These are phyloP conservation scores for Acrobasis repandana DNA, from an alignment of 2,888 invertebrate genomes.

Conservation along the genomic window DNA sequence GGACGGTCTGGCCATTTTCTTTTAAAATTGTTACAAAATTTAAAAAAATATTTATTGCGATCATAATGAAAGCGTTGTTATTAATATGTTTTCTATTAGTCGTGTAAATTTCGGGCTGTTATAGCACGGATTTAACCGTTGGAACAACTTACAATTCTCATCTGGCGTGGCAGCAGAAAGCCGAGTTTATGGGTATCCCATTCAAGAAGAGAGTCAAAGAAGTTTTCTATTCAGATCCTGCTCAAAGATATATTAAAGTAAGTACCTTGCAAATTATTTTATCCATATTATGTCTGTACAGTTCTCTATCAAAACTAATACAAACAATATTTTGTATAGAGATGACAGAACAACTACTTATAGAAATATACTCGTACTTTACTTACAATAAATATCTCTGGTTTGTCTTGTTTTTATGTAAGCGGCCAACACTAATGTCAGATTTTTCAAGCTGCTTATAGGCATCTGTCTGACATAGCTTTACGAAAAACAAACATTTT, in stretches of 20 bases:
- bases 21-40: neutral
- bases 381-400: too few relatives aligned
- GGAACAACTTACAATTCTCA: slow-evolving; percentile 56
- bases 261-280: slow-evolving; percentile 26
- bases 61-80: slow-evolving; percentile 49
- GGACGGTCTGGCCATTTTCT: too few relatives aligned
- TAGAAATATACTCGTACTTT: too few relatives aligned
- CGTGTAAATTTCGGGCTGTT: slow-evolving; percentile 45
- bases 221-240: slow-evolving; percentile 58
- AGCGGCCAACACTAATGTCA: too few relatives aligned
- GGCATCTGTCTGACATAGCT: too few relatives aligned
- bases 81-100: slow-evolving; percentile 44
- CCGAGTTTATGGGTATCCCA: slow-evolving; percentile 56
- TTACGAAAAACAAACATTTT: too few relatives aligned
- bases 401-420: too few relatives aligned
- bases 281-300: neutral
- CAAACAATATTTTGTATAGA: too few relatives aligned
- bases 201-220: slow-evolving; percentile 67
- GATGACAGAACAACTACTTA: too few relatives aligned
- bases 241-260: slow-evolving; percentile 54
- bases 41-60: neutral
- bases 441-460: too few relatives aligned
- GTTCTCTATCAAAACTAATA: neutral
- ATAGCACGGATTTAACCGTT: slow-evolving; percentile 53
- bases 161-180: slow-evolving; percentile 58